phyloP scores from a whole-genome alignment of 1,140 invertebrate genomes.

The Telenomus remus region DNA sequence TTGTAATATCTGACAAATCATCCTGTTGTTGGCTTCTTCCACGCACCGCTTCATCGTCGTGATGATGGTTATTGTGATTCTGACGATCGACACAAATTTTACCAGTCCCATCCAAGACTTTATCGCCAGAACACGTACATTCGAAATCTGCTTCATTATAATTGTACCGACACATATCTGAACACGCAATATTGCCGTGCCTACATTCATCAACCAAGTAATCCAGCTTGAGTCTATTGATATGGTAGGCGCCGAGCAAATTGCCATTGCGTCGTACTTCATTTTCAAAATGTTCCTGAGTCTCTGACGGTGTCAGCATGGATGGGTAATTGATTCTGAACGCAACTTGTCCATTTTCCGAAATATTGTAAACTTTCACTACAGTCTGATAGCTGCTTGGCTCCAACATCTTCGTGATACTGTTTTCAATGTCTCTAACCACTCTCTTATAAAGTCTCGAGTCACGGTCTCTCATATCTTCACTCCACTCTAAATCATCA shows the following conservation, averaged over 20 bases:
- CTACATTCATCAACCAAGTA: constrained; percentile 84
- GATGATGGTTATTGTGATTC: constrained; percentile 8
- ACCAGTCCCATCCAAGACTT: constrained; percentile 71
- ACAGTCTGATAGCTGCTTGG: constrained; percentile 67
- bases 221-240: constrained; percentile 61
- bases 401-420: constrained; percentile 74
- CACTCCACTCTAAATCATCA: constrained; percentile 79
- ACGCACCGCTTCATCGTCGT: constrained; percentile 59
- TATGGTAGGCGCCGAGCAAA: constrained; percentile 65
- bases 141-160: constrained; percentile 77
- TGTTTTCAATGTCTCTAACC: constrained; percentile 76
- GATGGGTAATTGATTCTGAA: constrained; percentile 69
- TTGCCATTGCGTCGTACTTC: constrained; percentile 62
- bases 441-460: constrained; percentile 80
- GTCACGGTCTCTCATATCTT: constrained; percentile 77
- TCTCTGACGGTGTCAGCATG: constrained; percentile 58
- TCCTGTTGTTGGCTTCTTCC: constrained; percentile 72
- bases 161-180: constrained; percentile 85
- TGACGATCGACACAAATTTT: constrained; percentile 71
- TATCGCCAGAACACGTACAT: constrained; percentile 82
- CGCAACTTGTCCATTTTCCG: constrained; percentile 64
- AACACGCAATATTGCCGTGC: constrained; percentile 83
- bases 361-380: constrained; percentile 81
- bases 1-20: constrained; percentile 42
- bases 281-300: constrained; percentile 65